Base-by-base conservation (phyloP, 2,113 vertebrate genomes). In the Butorides virescens region DNA sequence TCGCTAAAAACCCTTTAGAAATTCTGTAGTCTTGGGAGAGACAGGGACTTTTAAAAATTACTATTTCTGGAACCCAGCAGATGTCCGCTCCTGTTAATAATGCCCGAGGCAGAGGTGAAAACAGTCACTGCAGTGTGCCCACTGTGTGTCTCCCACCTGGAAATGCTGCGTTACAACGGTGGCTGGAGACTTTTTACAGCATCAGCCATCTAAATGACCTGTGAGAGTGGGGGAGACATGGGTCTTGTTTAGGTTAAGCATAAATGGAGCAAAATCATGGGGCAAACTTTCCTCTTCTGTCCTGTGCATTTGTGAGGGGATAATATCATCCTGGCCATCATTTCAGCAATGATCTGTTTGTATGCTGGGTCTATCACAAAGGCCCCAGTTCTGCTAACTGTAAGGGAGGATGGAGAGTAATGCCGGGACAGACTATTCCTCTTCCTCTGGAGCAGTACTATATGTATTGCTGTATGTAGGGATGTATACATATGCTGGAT, bases 401-500 rank as follows among this genome's bases (percentile, higher is more conserved):
- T 9, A 26, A 29, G 27, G 21, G 26, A 68, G 25, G 39, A 10
- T 70, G 16, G 39, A 65, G 25, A 16, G 15, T 15, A 30, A 14
- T 27, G 13, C 7, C 3, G 67, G 20, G 11, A 50, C 17, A 6
- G 25, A 53, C 10, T 42, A 4, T 26, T 53, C 3, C 9, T 79
- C 19, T 29, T 73, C n/a, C 47, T 34, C 7, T 61, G 16, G 9
- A 30, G 9, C 20, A n/a, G 8, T 18, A 9, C 42, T 44, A 44
- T 44, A 44, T 15, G 6, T 44, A 8, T n/a, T 55, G 23, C 3
- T 27, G 4, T 53, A 10, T 0, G 0, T 42, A 27, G 10, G 19
- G 18, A 37, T 2, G 1, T 26, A 16, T 9, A 11, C 3, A 8
- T 7, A 18, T 13, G 6, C 11, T 62, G 32, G 8, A 7, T 34